Conservation (phyloP, 2,888 invertebrate species). For the Thysanoteuthis rhombus region DNA sequence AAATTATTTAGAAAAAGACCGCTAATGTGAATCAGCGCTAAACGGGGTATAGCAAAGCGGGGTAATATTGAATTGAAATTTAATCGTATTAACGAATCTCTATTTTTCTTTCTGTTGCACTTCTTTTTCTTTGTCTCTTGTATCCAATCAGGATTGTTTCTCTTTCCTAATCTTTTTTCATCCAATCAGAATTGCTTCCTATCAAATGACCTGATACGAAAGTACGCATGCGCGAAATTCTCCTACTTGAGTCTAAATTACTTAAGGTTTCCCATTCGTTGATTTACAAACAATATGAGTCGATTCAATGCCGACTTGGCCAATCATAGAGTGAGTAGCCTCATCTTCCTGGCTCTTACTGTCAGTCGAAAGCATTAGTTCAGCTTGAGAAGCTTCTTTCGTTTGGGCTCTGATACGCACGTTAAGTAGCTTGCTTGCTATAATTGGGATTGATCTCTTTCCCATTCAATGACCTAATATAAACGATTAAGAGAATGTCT, state of each 20-base stretch:
- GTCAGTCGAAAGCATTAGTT: background rate
- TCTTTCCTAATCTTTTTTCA: background rate
- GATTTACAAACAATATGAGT: background rate
- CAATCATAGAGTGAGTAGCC: background rate
- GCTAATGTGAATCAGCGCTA: too few species aligned
- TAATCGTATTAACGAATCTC: too few species aligned
- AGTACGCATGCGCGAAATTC: background rate
- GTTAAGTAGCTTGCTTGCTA: background rate
- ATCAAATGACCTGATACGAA: background rate
- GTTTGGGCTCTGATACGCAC: background rate
- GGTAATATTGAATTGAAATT: too few species aligned
- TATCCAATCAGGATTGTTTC: background rate
- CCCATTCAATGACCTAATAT: background rate
- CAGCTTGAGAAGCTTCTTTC: background rate
- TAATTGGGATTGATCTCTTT: background rate
- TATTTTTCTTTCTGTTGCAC: too few species aligned
- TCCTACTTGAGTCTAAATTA: background rate
- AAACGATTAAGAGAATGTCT: background rate
- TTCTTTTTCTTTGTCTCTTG: too few species aligned
- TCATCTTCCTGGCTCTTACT: background rate
- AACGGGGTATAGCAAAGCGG: too few species aligned
- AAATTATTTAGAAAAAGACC: too few species aligned
- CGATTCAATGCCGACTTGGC: background rate
- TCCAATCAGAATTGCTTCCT: background rate
- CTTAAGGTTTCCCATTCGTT: background rate